Evolutionary conservation across 2,797 vertebrate genomes (phyloP).

Genomic region (Cynopterus sphinx): DNA sequence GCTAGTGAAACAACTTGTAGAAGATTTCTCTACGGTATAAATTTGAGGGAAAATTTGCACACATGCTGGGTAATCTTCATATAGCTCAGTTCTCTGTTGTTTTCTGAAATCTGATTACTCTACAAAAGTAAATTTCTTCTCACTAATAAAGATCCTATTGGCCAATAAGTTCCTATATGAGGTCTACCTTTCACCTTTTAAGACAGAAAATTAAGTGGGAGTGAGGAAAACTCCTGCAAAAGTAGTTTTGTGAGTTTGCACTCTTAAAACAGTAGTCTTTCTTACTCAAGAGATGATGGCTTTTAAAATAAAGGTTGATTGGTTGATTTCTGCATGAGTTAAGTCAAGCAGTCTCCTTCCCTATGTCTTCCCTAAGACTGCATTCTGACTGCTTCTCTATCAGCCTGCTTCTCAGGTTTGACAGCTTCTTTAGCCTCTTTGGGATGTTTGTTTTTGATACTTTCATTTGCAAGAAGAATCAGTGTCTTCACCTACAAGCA

Average conservation of each 20-base stretch:
- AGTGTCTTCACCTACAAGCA: neutral
- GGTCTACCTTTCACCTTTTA: neutral
- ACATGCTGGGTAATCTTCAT: neutral
- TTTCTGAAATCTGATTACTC: slow-evolving; percentile 9
- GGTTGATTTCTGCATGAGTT: neutral
- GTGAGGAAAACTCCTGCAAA: neutral
- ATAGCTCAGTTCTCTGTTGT: neutral
- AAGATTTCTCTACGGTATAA: neutral
- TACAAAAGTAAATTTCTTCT: slow-evolving; percentile 2
- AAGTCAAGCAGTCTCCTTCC: neutral
- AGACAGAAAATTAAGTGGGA: neutral
- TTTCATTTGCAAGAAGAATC: neutral
- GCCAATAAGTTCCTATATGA: neutral
- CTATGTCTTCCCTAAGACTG: neutral
- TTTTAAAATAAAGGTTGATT: neutral
- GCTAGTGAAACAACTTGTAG: neutral
- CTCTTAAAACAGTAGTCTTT: neutral
- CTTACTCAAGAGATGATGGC: neutral
- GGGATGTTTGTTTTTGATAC: neutral
- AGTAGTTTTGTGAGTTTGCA: neutral
- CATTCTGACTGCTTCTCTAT: neutral
- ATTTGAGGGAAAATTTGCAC: slow-evolving; percentile 32
- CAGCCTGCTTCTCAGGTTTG: neutral
- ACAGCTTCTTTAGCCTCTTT: neutral
- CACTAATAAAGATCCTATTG: neutral